Evolutionary conservation across 2,797 vertebrate species (phyloP).

Genomic region (Menidia menidia): DNA sequence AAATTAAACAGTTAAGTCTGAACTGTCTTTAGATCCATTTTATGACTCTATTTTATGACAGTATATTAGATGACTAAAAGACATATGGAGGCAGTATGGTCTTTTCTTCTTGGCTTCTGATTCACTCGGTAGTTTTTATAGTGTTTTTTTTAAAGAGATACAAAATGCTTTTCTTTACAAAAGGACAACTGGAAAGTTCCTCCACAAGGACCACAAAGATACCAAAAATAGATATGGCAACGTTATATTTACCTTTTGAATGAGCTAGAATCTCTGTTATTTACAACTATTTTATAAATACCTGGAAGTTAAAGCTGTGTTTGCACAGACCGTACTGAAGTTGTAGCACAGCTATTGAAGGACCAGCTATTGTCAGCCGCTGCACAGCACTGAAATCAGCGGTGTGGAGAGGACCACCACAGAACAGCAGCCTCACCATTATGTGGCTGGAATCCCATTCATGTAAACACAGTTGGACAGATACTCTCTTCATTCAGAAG

Average conservation of each 20-base stretch:
- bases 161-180: constrained; percentile 8
- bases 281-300: constrained; percentile 15
- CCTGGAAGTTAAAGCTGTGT: neutral
- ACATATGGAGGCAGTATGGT: constrained; percentile 47
- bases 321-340: constrained; percentile 14
- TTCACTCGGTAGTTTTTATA: constrained; percentile 10
- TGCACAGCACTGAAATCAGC: constrained; percentile 55
- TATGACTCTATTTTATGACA: constrained; percentile 32
- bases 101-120: constrained; percentile 33
- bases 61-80: constrained; percentile 12
- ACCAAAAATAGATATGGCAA: neutral
- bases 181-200: neutral
- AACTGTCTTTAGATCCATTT: constrained; percentile 9
- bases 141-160: neutral
- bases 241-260: neutral
- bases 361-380: constrained; percentile 68
- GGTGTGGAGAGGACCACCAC: constrained; percentile 52
- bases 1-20: constrained; percentile 18
- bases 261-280: constrained; percentile 4
- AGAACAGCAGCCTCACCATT: constrained; percentile 51
- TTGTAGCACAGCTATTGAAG: constrained; percentile 27
- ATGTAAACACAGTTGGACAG: constrained; percentile 53
- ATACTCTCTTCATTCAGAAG: constrained; percentile 53
- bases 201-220: constrained; percentile 1
- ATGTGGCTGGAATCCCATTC: constrained; percentile 59